These are phyloP conservation scores for Campaea margaritaria DNA, from an alignment of 2,888 invertebrate species.

Conservation along the genomic window DNA sequence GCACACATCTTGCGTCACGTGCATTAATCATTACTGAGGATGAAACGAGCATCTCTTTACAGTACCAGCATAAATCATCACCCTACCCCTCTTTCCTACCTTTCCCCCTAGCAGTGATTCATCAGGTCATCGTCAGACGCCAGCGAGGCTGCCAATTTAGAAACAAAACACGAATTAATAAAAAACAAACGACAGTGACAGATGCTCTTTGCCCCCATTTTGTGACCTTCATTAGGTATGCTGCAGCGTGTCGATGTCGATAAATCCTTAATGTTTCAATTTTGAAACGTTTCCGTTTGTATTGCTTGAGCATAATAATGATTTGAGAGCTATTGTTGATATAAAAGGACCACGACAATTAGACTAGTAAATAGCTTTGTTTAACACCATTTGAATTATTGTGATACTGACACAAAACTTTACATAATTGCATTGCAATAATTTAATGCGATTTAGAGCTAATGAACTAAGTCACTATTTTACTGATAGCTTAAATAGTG, in stretches of 20 bases:
- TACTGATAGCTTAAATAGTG: not conserved
- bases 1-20: slow-evolving; percentile 56
- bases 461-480: not conserved
- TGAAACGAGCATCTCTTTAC: slow-evolving; percentile 63
- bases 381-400: too few relatives aligned
- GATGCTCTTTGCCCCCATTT: slow-evolving; percentile 29
- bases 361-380: too few relatives aligned
- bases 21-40: slow-evolving; percentile 68
- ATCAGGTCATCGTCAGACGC: slow-evolving; percentile 58
- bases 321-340: too few relatives aligned
- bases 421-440: too few relatives aligned
- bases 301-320: slow-evolving; percentile 1
- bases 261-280: slow-evolving; percentile 35
- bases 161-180: slow-evolving; percentile 47
- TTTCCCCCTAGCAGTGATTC: slow-evolving; percentile 49
- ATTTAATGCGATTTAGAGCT: too few relatives aligned
- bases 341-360: too few relatives aligned
- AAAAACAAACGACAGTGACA: slow-evolving; percentile 45
- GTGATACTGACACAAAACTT: too few relatives aligned
- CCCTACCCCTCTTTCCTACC: slow-evolving; percentile 46
- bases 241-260: slow-evolving; percentile 29
- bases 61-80: slow-evolving; percentile 75
- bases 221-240: slow-evolving; percentile 37
- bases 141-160: slow-evolving; percentile 41
- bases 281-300: slow-evolving; percentile 34